These are phyloP conservation scores for Xerus rutilus DNA, from an alignment of 2,797 vertebrate genomes.

Conservation along the genomic window DNA sequence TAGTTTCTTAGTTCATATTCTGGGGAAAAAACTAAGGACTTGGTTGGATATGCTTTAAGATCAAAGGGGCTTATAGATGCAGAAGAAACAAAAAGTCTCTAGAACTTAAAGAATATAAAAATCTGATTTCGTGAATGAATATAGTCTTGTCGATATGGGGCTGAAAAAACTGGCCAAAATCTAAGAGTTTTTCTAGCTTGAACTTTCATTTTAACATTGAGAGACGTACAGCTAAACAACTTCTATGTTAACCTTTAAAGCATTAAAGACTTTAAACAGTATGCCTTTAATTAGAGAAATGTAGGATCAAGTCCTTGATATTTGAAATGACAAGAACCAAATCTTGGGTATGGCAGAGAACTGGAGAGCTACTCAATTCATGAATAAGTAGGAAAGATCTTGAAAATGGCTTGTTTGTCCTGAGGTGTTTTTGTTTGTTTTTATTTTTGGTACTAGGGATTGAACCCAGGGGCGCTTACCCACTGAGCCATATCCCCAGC, in stretches of 20 bases:
- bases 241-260: neutral
- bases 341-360: constrained; percentile 14
- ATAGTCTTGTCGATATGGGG: neutral
- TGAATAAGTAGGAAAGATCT: constrained; percentile 52
- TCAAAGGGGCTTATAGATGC: neutral
- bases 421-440: neutral
- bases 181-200: neutral
- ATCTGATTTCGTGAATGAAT: constrained; percentile 19
- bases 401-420: neutral
- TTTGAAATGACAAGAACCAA: constrained; percentile 53
- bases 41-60: constrained; percentile 23
- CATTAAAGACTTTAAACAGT: constrained; percentile 38
- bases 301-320: constrained; percentile 35
- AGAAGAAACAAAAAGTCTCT: constrained; percentile 52
- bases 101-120: neutral
- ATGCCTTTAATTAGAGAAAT: neutral
- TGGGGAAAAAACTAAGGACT: neutral
- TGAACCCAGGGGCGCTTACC: too few relatives aligned
- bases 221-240: neutral
- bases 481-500: too few relatives aligned
- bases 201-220: constrained; percentile 48
- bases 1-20: constrained; percentile 10
- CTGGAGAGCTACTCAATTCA: neutral
- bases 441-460: too few relatives aligned
- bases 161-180: neutral